Conservation (phyloP, 2,113 vertebrate species). For the Talpa occidentalis region DNA sequence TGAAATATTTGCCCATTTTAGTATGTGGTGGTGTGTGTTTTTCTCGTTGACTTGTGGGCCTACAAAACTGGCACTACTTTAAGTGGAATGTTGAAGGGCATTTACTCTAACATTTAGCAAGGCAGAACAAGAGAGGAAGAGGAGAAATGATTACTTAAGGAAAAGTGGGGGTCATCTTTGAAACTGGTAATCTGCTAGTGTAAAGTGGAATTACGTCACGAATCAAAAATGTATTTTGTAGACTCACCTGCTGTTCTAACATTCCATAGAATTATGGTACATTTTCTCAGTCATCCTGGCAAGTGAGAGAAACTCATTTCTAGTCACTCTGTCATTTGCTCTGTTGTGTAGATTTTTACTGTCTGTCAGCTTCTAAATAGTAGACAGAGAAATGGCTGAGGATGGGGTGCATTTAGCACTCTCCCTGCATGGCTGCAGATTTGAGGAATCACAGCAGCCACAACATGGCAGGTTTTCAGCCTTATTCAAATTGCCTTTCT, state of each 20-base stretch:
- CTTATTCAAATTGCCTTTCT: constrained; percentile 34
- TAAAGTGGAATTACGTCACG: not conserved
- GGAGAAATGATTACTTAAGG: not conserved
- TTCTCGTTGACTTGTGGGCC: constrained; percentile 7
- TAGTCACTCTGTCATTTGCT: constrained; percentile 33
- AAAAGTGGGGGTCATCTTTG: not conserved
- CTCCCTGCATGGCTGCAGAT: not conserved
- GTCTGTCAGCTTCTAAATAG: constrained; percentile 26
- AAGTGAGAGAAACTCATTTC: constrained; percentile 41
- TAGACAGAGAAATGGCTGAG: not conserved
- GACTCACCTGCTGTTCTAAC: not conserved
- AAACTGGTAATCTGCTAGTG: not conserved
- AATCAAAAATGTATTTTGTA: constrained; percentile 33
- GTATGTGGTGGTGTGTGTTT: not conserved
- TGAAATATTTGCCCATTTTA: constrained; percentile 16
- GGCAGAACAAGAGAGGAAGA: not conserved
- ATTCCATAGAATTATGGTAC: constrained; percentile 6
- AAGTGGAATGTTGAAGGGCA: not conserved
- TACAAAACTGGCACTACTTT: not conserved
- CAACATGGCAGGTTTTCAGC: not conserved
- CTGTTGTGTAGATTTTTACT: constrained; percentile 25
- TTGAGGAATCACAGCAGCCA: constrained; percentile 29
- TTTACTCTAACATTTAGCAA: constrained; percentile 5
- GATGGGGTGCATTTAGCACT: not conserved
- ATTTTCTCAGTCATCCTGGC: constrained; percentile 50